Percentiles rank a stretch among this genome's conserved stretches.
Conservation (phyloP, 2,888 invertebrate species). For the Apoderus coryli region DNA sequence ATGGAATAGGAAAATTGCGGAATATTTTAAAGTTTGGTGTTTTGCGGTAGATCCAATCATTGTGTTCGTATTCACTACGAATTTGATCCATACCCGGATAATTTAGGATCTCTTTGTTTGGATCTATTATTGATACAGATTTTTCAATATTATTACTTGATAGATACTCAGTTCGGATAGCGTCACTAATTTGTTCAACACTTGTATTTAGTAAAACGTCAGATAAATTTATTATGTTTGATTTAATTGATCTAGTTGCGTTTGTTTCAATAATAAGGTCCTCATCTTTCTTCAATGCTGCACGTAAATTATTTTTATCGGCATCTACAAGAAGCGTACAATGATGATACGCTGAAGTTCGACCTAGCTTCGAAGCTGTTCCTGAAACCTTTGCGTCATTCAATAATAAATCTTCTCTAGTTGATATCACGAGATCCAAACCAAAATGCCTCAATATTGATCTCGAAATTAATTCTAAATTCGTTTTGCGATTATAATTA, state of each 20-base stretch:
- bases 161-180: slow-evolving; percentile 75
- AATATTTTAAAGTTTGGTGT: background rate
- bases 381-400: slow-evolving; percentile 81
- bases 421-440: slow-evolving; percentile 59
- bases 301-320: slow-evolving; percentile 58
- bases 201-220: slow-evolving; percentile 59
- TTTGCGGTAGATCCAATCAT: slow-evolving; percentile 1
- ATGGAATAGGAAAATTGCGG: slow-evolving; percentile 1
- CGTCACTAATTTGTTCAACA: slow-evolving; percentile 57
- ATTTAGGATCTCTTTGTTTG: slow-evolving; percentile 1
- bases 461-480: slow-evolving; percentile 73
- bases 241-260: slow-evolving; percentile 72
- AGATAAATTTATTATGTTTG: slow-evolving; percentile 68
- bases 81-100: background rate
- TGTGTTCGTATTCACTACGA: background rate
- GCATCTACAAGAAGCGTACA: slow-evolving; percentile 87
- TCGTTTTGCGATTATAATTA: slow-evolving; percentile 73
- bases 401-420: slow-evolving; percentile 77
- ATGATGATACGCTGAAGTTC: slow-evolving; percentile 89
- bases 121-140: background rate
- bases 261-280: slow-evolving; percentile 67
- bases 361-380: slow-evolving; percentile 85
- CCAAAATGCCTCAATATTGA: slow-evolving; percentile 73
- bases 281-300: slow-evolving; percentile 56
- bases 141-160: too few species aligned